Conservation (phyloP, 2,113 vertebrate species). For the Bos javanicus region DNA sequence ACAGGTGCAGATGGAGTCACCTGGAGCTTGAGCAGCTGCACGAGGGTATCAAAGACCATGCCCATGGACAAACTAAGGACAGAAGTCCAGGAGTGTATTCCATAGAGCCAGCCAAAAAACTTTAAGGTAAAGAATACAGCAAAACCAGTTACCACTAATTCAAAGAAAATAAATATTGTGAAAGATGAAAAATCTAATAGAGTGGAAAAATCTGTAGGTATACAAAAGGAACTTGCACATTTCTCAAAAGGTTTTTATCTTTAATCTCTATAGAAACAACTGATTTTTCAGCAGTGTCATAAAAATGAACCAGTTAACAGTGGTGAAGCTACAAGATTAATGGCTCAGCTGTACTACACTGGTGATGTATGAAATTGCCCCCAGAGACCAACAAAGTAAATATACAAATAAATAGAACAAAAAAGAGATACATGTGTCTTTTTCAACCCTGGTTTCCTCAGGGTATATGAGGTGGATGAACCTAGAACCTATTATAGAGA, state of each 20-base stretch:
- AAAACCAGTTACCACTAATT: slow-evolving; percentile 82
- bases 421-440: not conserved
- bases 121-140: slow-evolving; percentile 89
- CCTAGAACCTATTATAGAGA: not conserved
- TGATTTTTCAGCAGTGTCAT: slow-evolving; percentile 50
- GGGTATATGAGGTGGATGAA: not conserved
- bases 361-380: not conserved
- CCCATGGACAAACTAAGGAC: slow-evolving; percentile 88
- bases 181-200: slow-evolving; percentile 89
- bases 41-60: slow-evolving; percentile 75
- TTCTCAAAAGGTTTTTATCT: slow-evolving; percentile 83
- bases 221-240: slow-evolving; percentile 88
- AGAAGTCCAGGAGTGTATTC: slow-evolving; percentile 88
- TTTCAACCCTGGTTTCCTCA: not conserved
- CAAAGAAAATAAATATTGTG: slow-evolving; percentile 88
- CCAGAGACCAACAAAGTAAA: slow-evolving; percentile 54
- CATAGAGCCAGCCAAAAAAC: slow-evolving; percentile 86
- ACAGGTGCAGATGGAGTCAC: accelerated
- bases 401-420: slow-evolving; percentile 61
- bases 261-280: slow-evolving; percentile 68
- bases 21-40: accelerated
- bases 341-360: slow-evolving; percentile 77
- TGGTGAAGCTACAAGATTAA: slow-evolving; percentile 78
- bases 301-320: slow-evolving; percentile 75
- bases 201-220: slow-evolving; percentile 88